These are phyloP conservation scores for Bovichtus diacanthus DNA, from an alignment of 2,797 vertebrate species.

Conservation along the genomic window DNA sequence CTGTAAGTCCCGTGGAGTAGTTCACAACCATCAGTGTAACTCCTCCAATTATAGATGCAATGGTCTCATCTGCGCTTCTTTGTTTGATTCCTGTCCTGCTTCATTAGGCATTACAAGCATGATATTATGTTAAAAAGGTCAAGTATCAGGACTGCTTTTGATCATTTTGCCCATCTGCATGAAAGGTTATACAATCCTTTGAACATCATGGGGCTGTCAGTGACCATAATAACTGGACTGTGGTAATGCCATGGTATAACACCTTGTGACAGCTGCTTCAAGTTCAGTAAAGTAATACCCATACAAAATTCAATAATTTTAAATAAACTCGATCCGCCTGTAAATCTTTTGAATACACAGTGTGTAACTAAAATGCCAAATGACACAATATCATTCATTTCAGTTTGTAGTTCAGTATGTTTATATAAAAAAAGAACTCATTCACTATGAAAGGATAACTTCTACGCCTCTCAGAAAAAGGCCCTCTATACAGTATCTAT, in stretches of 20 bases:
- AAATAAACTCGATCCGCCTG: background rate
- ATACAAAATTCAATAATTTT: background rate
- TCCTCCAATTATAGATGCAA: conserved; percentile 45
- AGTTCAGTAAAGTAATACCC: conserved; percentile 14
- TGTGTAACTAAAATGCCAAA: background rate
- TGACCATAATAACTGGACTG: conserved; percentile 18
- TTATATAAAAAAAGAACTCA: background rate
- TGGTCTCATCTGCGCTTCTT: conserved; percentile 16
- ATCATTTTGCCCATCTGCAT: conserved; percentile 50
- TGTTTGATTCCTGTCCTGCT: conserved; percentile 51
- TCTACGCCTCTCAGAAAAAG: background rate
- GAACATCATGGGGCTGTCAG: conserved; percentile 25
- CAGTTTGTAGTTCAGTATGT: background rate
- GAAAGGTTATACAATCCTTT: conserved; percentile 45
- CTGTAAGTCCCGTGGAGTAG: conserved; percentile 8
- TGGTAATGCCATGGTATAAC: conserved; percentile 17
- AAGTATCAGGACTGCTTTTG: conserved; percentile 57
- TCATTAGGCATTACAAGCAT: conserved; percentile 44
- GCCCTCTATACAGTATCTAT: background rate
- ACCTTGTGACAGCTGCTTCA: conserved; percentile 31
- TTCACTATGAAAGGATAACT: conserved; percentile 1
- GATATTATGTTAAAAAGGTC: conserved; percentile 63
- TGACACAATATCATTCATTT: background rate
- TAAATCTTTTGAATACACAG: background rate
- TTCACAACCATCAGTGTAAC: conserved; percentile 44